These are phyloP conservation scores for Pseudomugil gertrudae DNA, from an alignment of 2,797 vertebrate species.

Conservation along the genomic window DNA sequence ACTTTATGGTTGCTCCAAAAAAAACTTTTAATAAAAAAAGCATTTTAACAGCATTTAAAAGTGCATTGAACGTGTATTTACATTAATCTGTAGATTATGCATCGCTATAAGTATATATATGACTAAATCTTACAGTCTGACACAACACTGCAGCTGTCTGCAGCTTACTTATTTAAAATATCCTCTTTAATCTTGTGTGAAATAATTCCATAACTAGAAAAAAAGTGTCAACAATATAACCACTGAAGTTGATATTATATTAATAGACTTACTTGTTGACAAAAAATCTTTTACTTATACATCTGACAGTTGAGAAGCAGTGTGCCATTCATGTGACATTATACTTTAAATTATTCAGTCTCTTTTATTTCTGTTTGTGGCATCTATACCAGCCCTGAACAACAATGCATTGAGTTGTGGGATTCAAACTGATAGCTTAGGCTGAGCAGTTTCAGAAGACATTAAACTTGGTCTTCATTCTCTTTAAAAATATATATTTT, in stretches of 20 bases:
- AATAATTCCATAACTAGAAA: not conserved
- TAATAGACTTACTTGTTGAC: too few species aligned
- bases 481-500: conserved; percentile 13
- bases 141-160: not conserved
- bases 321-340: not conserved
- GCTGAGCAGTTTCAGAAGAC: conserved; percentile 17
- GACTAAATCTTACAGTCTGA: not conserved
- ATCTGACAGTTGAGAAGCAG: not conserved
- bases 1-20: not conserved
- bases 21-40: not conserved
- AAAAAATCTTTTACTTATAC: too few species aligned
- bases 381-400: not conserved
- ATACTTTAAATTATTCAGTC: conserved; percentile 6
- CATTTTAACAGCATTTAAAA: not conserved
- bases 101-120: conserved; percentile 5
- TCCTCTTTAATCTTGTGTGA: not conserved
- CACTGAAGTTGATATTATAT: not conserved
- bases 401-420: not conserved
- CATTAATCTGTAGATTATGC: not conserved
- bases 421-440: conserved; percentile 7
- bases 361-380: conserved; percentile 16
- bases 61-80: not conserved
- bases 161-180: not conserved
- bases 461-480: conserved; percentile 21
- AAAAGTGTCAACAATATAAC: not conserved